These are phyloP conservation scores for Psammodynastes pulverulentus DNA, from an alignment of 2,113 vertebrate species.

Conservation along the genomic window DNA sequence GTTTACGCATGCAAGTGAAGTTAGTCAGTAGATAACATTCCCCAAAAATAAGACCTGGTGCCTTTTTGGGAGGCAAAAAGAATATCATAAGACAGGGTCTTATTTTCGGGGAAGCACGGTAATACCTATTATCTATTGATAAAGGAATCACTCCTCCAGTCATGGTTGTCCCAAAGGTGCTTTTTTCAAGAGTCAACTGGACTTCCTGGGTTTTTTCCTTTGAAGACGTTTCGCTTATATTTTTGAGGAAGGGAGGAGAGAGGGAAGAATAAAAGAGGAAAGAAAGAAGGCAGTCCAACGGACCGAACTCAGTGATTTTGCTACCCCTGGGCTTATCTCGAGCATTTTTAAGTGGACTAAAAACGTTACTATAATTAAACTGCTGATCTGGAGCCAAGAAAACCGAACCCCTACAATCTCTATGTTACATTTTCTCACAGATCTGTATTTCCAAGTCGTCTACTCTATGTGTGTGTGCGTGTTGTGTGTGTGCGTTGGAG, in stretches of 20 bases:
- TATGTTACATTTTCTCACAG: slow-evolving; percentile 27
- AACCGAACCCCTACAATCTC: slow-evolving; percentile 48
- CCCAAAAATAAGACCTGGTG: no score
- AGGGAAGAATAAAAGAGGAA: neutral
- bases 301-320: slow-evolving; percentile 15
- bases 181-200: no score
- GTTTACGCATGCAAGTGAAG: no score
- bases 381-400: slow-evolving; percentile 42
- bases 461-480: slow-evolving; percentile 32
- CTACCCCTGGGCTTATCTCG: slow-evolving; percentile 15
- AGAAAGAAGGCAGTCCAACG: neutral
- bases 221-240: neutral
- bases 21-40: no score
- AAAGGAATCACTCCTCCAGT: no score
- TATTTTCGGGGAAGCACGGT: no score
- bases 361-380: slow-evolving; percentile 51
- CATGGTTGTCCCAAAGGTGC: no score
- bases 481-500: neutral
- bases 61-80: no score
- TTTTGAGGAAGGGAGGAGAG: neutral
- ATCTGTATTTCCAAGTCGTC: slow-evolving; percentile 40
- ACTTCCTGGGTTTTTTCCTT: no score
- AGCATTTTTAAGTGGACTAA: slow-evolving; percentile 14
- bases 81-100: no score
- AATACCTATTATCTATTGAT: no score